Base-by-base conservation (phyloP, 1,140 invertebrate species). In the Cataglyphis hispanica region DNA sequence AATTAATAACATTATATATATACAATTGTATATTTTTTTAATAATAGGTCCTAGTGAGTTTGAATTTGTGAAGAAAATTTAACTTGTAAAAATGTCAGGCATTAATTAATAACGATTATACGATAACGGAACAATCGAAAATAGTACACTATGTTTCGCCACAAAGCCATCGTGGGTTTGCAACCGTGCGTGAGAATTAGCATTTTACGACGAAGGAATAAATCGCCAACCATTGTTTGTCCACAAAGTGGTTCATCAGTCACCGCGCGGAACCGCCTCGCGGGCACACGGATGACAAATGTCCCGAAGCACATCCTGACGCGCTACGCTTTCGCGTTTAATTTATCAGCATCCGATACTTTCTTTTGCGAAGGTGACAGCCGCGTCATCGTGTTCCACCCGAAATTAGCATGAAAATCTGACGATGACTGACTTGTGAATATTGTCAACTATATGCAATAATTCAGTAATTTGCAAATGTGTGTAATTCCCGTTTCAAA, bases 161-260 rank as follows among this genome's bases (percentile, higher is more conserved):
- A 81, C 53, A 72, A 81, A 58, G 50, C 34, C 25, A 40, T 25
- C 50, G 61, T 58, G 50, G 50, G 31, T 25, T 63, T 25, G 60
- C 72, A 63, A 43, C 40, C 43, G 81, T 22, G 43, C 56, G 60
- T 27, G 70, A 61, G 16, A 64, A 84, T 84, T 63, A 63, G 70
- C 70, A 77, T 84, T 84, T 84, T 63, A 53, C 80, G n/a, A 64
- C 56, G 40, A 76, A 84, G 43, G 10, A 84, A 84, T 63, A 75
- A 63, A 84, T 76, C 80, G 80, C 13, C 37, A 1, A 31, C 60
- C 19, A 78, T 85, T 85, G 61, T 78, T 77, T 50, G 74, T 66
- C 50, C 34, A 85, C 60, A 66, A 85, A 85, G 37, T 67, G 81
- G 81, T 76, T 84, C 80, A 84, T 84, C 80, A 75, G 70, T 84